Evolutionary conservation across 2,797 vertebrate species (phyloP).

Genomic region (Melanotaenia pygmaea): DNA sequence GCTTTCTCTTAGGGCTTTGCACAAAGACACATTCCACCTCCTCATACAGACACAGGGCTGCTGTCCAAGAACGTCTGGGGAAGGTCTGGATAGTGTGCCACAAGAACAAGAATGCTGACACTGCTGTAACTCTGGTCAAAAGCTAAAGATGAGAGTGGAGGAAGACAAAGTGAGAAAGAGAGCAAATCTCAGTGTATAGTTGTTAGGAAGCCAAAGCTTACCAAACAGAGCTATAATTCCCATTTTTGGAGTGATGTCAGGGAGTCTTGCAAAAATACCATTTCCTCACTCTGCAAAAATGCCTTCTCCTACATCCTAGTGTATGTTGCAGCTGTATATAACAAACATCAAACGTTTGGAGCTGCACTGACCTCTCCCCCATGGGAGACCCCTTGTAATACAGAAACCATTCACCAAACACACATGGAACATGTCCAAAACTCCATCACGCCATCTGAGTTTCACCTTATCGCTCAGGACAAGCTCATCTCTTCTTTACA

Average conservation of each 20-base stretch:
- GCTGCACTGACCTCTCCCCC: slow-evolving; percentile 59
- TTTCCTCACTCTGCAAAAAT: slow-evolving; percentile 79
- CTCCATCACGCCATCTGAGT: slow-evolving; percentile 46
- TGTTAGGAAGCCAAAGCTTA: slow-evolving; percentile 54
- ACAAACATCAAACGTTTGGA: slow-evolving; percentile 72
- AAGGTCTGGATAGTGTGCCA: slow-evolving; percentile 70
- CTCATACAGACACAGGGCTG: slow-evolving; percentile 66
- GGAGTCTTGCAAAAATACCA: slow-evolving; percentile 57
- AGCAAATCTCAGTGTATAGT: slow-evolving; percentile 48
- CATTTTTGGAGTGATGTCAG: slow-evolving; percentile 71
- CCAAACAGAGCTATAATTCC: slow-evolving; percentile 68
- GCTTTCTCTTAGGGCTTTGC: slow-evolving; percentile 73
- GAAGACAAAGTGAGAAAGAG: slow-evolving; percentile 36
- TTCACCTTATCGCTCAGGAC: slow-evolving; percentile 62
- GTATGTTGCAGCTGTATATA: slow-evolving; percentile 64
- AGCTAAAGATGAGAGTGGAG: slow-evolving; percentile 57
- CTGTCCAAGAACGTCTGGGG: slow-evolving; percentile 62
- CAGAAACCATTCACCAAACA: slow-evolving; percentile 53
- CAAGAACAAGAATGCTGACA: slow-evolving; percentile 77
- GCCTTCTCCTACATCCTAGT: slow-evolving; percentile 61
- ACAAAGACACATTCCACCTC: slow-evolving; percentile 78
- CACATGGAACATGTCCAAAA: slow-evolving; percentile 33
- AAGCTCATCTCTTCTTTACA: slow-evolving; percentile 54
- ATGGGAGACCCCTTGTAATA: slow-evolving; percentile 55
- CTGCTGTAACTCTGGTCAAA: slow-evolving; percentile 69